These are phyloP conservation scores for Buceros bicornis DNA, from an alignment of 2,797 vertebrate genomes.

Conservation along the genomic window DNA sequence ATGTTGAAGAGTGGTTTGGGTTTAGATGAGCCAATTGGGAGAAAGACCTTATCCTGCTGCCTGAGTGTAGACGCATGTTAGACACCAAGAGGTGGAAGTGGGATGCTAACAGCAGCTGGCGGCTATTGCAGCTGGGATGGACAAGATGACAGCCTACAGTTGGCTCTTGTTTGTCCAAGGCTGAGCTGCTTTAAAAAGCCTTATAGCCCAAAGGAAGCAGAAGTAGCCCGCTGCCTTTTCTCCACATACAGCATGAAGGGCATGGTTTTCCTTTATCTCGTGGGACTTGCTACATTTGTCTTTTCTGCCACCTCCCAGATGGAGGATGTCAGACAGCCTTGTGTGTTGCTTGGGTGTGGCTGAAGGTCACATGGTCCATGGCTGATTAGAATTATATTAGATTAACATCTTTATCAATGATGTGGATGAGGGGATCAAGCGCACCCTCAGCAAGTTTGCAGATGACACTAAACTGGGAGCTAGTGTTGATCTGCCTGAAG, in stretches of 20 bases:
- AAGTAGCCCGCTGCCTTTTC: neutral
- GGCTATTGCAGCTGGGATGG: neutral
- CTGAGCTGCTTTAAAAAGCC: neutral
- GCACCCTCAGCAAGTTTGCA: no score
- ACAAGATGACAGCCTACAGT: neutral
- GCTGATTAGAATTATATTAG: neutral
- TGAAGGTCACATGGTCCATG: neutral
- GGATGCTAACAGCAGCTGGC: neutral
- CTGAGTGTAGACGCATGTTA: rapidly evolving
- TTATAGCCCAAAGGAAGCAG: neutral
- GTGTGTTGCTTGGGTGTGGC: no score
- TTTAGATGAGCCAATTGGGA: neutral
- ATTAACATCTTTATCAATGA: no score
- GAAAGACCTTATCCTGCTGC: neutral
- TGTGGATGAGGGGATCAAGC: no score
- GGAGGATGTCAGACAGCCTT: neutral
- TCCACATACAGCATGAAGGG: neutral
- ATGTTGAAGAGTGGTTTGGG: neutral
- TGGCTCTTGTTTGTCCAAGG: neutral
- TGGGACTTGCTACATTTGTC: neutral
- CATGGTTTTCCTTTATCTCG: neutral
- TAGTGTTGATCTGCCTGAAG: no score
- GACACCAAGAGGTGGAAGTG: neutral
- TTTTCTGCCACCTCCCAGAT: neutral
- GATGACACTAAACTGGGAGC: no score